phyloP scores from a whole-genome alignment of 2,113 vertebrate species.

The Bos taurus region DNA sequence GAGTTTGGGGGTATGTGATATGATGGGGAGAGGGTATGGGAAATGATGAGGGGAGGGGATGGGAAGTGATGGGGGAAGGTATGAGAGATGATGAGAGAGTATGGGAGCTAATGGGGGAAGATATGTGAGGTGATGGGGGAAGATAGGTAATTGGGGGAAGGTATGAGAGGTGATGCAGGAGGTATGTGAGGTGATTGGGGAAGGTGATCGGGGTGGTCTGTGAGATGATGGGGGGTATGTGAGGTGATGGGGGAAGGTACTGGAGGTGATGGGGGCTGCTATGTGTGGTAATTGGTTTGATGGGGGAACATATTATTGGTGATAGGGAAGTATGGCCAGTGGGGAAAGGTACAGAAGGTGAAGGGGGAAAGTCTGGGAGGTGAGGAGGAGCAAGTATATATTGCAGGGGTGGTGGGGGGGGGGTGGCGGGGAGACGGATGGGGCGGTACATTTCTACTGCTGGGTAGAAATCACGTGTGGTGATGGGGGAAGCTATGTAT shows the following conservation, averaged over 20 bases:
- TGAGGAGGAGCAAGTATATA: neutral
- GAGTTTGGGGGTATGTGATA: neutral
- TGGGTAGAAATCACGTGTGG: neutral
- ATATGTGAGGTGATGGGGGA: neutral
- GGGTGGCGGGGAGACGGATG: no score
- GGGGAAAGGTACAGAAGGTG: neutral
- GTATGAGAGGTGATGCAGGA: neutral
- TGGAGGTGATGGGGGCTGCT: neutral
- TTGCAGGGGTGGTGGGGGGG: no score
- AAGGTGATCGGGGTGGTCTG: neutral
- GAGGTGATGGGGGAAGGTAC: neutral
- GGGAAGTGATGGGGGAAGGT: neutral
- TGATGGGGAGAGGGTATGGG: neutral
- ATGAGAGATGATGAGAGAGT: neutral
- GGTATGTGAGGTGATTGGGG: neutral
- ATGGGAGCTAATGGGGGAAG: neutral
- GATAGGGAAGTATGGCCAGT: neutral
- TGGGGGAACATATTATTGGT: neutral
- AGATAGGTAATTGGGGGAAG: no score
- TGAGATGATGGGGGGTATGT: neutral
- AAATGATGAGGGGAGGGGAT: neutral
- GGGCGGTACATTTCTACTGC: neutral
- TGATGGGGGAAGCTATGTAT: neutral
- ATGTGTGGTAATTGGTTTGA: neutral
- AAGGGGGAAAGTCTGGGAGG: neutral